Conservation (phyloP, 1,140 invertebrate species). For the Notospermus geniculatus region DNA sequence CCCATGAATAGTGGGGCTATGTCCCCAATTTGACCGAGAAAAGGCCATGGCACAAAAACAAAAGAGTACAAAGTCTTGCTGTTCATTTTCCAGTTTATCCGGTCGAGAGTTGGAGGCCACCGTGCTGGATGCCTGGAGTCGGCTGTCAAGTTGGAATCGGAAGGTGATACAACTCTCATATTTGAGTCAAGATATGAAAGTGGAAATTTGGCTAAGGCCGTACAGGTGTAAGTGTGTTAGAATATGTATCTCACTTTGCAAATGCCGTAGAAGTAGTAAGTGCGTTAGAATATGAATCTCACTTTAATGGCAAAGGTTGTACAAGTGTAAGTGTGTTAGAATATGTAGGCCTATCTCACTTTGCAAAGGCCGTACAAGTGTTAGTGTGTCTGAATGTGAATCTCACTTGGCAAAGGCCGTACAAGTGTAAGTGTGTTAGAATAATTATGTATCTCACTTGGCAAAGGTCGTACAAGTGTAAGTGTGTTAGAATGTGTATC, state of each 20-base stretch:
- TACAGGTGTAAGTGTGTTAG: slow-evolving; percentile 48
- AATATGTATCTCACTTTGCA: too few relatives aligned
- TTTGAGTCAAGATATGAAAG: slow-evolving; percentile 57
- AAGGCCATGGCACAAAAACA: too few relatives aligned
- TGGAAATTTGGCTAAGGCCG: slow-evolving; percentile 53
- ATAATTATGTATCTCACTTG: too few relatives aligned
- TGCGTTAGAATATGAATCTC: too few relatives aligned
- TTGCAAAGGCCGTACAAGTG: too few relatives aligned
- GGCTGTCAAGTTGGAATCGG: slow-evolving; percentile 42
- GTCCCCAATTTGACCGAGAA: too few relatives aligned
- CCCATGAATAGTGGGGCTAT: too few relatives aligned
- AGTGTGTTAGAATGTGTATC: slow-evolving; percentile 23
- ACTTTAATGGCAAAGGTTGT: too few relatives aligned
- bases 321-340: slow-evolving; percentile 40
- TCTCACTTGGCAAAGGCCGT: slow-evolving; percentile 53
- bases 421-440: slow-evolving; percentile 46
- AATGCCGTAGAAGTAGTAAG: too few relatives aligned
- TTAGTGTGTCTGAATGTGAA: too few relatives aligned
- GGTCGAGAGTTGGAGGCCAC: slow-evolving; percentile 72
- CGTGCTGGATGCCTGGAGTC: slow-evolving; percentile 37
- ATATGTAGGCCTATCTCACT: too few relatives aligned
- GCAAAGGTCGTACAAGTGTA: slow-evolving; percentile 54
- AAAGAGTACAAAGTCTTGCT: neutral
- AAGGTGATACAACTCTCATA: slow-evolving; percentile 56
- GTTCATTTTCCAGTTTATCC: slow-evolving; percentile 70